Base-by-base conservation (phyloP, 2,888 invertebrate species). In the Stegana nigrithorax region DNA sequence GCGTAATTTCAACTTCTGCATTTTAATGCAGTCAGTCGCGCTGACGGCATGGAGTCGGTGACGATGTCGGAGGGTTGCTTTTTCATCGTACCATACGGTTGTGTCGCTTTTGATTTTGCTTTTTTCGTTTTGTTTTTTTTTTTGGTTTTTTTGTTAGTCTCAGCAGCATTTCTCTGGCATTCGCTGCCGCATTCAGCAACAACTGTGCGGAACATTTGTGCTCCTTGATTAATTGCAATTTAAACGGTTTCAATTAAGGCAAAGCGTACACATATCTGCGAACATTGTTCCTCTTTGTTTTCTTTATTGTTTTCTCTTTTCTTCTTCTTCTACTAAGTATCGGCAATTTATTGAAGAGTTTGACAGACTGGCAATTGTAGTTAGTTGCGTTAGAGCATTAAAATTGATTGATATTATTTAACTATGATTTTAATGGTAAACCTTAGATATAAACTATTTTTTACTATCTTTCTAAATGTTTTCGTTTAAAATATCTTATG, bases 201-300 rank as follows among this genome's bases (percentile, higher is more conserved):
- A 81, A 79, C 72, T 75, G 73, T 72, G 75, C 75, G n/a, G n/a
- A 78, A 66, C 72, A 75, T 71, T 71, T 68, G 67, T 65, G 68
- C 63, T 60, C 61, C 65, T 73, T 84, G 82, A 83, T 83, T 83
- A 83, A 84, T 83, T 81, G 80, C 73, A 79, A 78, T 83, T 84
- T 84, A 84, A 84, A 82, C 75, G 84, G 73, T 81, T 78, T 81
- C 81, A 81, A 81, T 81, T 81, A 83, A 75, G 80, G 68, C 79
- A 39, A n/a, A 39, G 17, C 39, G 39, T 39, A 14, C 14, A 39
- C n/a, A 39, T 14, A 6, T 29, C 10, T 29, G 39, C 17, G 39
- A 5, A n/a, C n/a, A n/a, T n/a, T n/a, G n/a, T n/a, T n/a, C n/a
- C n/a, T n/a, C n/a, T n/a, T n/a, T n/a, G n/a, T n/a, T n/a, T n/a